Evolutionary conservation across 2,113 vertebrate species (phyloP).

Genomic region (Trogon melanurus): DNA sequence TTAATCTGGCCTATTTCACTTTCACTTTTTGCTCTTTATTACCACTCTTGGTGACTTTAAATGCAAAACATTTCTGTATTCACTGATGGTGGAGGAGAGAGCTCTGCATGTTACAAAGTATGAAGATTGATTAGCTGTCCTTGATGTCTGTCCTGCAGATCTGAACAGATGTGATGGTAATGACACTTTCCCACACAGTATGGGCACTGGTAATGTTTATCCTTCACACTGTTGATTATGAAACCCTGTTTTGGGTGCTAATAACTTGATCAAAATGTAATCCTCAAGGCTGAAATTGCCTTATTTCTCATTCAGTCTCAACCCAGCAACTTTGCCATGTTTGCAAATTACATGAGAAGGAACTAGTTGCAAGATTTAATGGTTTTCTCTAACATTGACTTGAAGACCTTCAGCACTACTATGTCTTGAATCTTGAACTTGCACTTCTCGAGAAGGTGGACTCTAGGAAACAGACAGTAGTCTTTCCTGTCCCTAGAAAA

Average conservation of each 20-base stretch:
- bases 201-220: not conserved
- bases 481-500: not conserved
- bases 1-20: not conserved
- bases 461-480: not conserved
- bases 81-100: not conserved
- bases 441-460: not conserved
- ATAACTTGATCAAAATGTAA: not conserved
- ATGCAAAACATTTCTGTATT: not conserved
- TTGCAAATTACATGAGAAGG: not conserved
- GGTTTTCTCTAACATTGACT: not conserved
- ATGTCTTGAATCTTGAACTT: not conserved
- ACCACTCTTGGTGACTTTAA: not conserved
- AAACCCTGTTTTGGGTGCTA: not conserved
- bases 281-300: not conserved
- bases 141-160: not conserved
- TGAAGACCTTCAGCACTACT: not conserved
- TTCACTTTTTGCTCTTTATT: not conserved
- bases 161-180: not conserved
- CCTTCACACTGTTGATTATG: not conserved
- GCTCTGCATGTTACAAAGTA: not conserved
- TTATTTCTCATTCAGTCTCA: not conserved
- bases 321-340: not conserved
- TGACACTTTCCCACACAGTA: not conserved
- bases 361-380: not conserved
- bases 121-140: not conserved